Evolutionary conservation across 2,797 vertebrate genomes (phyloP).

Genomic region (Avahi laniger): DNA sequence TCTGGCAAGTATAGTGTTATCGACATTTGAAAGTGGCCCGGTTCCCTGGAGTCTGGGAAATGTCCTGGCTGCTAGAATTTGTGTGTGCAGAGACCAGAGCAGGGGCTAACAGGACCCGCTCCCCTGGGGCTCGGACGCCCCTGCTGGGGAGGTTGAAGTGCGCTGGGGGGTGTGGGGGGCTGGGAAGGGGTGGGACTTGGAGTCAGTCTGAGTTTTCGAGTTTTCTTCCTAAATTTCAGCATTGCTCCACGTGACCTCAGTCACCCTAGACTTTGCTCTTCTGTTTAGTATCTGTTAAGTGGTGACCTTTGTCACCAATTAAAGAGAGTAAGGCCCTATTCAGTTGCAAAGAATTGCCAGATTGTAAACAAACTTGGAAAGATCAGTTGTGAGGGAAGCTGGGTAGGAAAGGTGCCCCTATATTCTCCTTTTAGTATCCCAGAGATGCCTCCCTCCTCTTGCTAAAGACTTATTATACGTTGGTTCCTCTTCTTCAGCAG

Average conservation of each 20-base stretch:
- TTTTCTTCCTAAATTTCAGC: conserved; percentile 57
- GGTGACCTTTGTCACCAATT: conserved; percentile 65
- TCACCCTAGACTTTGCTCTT: conserved; percentile 35
- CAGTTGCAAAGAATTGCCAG: neutral
- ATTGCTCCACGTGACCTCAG: neutral
- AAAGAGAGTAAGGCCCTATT: conserved; percentile 6
- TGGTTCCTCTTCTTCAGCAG: neutral
- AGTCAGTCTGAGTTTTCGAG: conserved; percentile 9
- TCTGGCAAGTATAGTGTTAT: conserved; percentile 12
- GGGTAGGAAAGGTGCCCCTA: neutral
- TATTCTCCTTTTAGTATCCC: neutral
- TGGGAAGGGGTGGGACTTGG: neutral
- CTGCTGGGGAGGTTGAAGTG: neutral
- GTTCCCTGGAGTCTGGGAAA: conserved; percentile 36
- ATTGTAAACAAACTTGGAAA: conserved; percentile 51
- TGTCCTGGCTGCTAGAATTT: neutral
- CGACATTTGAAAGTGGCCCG: conserved; percentile 32
- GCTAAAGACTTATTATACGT: neutral
- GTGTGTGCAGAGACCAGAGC: neutral
- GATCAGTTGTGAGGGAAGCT: neutral
- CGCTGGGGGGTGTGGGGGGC: neutral
- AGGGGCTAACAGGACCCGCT: neutral
- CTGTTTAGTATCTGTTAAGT: conserved; percentile 58
- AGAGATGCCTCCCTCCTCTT: neutral
- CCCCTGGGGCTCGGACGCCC: neutral